These are phyloP conservation scores for Drosophila stalkeri DNA, from an alignment of 2,888 invertebrate genomes.

Conservation along the genomic window DNA sequence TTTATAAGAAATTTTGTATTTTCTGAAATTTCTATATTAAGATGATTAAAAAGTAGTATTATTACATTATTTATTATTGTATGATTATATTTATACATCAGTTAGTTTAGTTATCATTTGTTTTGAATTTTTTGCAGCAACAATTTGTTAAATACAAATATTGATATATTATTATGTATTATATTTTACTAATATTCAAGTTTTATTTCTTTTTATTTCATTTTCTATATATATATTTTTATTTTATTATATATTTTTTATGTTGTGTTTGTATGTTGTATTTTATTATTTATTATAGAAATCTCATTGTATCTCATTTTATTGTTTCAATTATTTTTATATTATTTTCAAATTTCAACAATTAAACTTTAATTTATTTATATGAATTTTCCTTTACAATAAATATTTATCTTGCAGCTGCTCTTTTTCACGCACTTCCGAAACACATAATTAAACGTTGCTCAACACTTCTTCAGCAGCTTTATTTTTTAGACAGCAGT, in stretches of 20 bases:
- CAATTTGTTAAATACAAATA: too few relatives aligned
- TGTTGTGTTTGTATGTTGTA: too few relatives aligned
- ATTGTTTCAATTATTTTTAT: too few relatives aligned
- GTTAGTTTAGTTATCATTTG: too few relatives aligned
- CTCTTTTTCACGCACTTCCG: constrained; percentile 6
- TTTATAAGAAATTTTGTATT: neutral
- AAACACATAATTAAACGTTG: constrained; percentile 1
- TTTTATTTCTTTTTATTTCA: too few relatives aligned
- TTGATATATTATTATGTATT: too few relatives aligned
- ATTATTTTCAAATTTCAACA: neutral
- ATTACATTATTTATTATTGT: neutral
- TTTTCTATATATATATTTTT: too few relatives aligned
- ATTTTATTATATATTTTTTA: too few relatives aligned
- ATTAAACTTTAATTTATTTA: neutral
- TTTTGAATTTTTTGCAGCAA: too few relatives aligned
- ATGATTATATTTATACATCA: neutral
- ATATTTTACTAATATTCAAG: too few relatives aligned
- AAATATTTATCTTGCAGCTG: neutral
- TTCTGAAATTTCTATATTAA: neutral
- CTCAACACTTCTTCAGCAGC: neutral
- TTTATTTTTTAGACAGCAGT: neutral
- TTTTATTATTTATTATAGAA: too few relatives aligned
- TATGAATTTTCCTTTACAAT: neutral
- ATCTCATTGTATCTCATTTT: too few relatives aligned
- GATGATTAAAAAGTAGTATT: neutral